Evolutionary conservation across 2,797 vertebrate genomes (phyloP), one percentile per base, ranked within the genome.

Genomic region (Sternotherus odoratus): DNA sequence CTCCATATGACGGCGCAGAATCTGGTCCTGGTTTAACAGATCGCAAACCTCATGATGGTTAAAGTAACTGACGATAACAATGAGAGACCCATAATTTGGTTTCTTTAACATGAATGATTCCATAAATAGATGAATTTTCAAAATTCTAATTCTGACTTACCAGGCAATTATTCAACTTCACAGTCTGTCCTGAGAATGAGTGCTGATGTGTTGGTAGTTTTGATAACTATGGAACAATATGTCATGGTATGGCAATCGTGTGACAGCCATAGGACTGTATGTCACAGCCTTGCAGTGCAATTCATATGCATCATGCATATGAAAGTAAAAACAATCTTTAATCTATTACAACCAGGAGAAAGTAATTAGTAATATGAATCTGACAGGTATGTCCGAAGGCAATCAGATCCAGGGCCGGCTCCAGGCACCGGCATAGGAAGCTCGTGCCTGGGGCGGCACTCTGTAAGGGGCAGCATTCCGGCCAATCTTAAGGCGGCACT

Each of bases 61-160:
- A 50, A 79, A 39, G 54, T 2, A 51, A 11, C 21, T 2, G 10
- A 74, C 8, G 74, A 49, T 89, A 74, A 48, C 39, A 56, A 33
- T 56, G 23, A 6, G 8, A 9, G 36, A 4, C 50, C 56, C 63
- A 53, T 79, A 28, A 26, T 7, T 3, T 5, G 28, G 21, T 26
- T 36, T 39, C 26, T 79, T 79, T 46, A 88, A 79, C 13, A 33
- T 6, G 48, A 74, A 48, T 16, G 72, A 54, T 50, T 6, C 46
- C 48, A 79, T 82, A 36, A 46, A 56, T 1, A 21, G 78, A 10
- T 74, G 30, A 9, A 63, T 54, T 28, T 74, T 43, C 39, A 74
- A 15, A n/a, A 78, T n/a, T 1, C 2, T 63, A 43, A 43, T 6
- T 21, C 0, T 0, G 53, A 60, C 33, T 46, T 36, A 49, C 48